Conservation (phyloP, 2,797 vertebrate genomes). For the Bradypodion ventrale region DNA sequence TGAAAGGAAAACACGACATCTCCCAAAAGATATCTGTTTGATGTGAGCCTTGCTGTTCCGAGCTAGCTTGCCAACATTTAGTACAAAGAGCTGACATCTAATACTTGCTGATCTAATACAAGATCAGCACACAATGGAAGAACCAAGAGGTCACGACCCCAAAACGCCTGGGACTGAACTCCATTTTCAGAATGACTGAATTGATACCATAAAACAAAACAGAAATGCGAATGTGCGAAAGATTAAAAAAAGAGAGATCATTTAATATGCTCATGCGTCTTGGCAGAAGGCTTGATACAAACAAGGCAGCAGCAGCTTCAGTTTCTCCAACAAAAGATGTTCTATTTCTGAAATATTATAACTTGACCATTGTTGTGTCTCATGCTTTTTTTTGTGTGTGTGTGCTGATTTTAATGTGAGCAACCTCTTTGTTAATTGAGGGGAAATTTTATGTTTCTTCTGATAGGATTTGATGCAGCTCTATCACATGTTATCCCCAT, state of each 20-base stretch:
- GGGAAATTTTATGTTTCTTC: conserved; percentile 57
- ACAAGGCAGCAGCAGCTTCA: background rate
- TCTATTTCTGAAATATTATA: conserved; percentile 13
- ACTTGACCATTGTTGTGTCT: conserved; percentile 49
- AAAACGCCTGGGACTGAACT: conserved; percentile 25
- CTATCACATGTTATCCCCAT: conserved; percentile 26
- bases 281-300: conserved; percentile 31
- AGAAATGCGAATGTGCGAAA: conserved; percentile 38
- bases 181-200: conserved; percentile 35
- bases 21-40: background rate
- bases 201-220: conserved; percentile 34
- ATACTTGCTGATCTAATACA: conserved; percentile 43
- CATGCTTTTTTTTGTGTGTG: conserved; percentile 52
- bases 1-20: conserved; percentile 19
- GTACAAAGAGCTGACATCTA: conserved; percentile 38
- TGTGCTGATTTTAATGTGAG: conserved; percentile 46
- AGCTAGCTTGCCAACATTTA: conserved; percentile 34
- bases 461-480: conserved; percentile 51
- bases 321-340: conserved; percentile 31
- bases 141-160: background rate
- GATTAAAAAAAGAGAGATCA: conserved; percentile 33
- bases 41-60: conserved; percentile 31
- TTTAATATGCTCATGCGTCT: background rate
- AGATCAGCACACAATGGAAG: background rate
- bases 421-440: conserved; percentile 56